Evolutionary conservation across 1,140 invertebrate genomes (phyloP), one percentile per base, ranked within the genome.

Genomic region (Drosophila bipectinata): DNA sequence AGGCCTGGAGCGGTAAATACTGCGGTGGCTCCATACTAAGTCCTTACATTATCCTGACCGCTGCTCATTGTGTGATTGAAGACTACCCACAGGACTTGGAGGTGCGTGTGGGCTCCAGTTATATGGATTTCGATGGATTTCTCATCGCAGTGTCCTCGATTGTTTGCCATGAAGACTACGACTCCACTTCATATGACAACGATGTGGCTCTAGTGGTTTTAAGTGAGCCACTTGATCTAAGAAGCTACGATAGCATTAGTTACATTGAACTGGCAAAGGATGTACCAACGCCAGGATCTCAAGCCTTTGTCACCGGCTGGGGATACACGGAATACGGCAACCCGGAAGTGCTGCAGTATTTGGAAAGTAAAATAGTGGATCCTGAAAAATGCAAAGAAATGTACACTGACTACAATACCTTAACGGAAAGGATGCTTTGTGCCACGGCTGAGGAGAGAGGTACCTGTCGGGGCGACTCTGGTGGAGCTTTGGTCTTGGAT

Each of bases 21-120:
- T 94, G 94, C 71, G 94, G 94, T 6, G 94, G 93, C 9, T 92
- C 93, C 12, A 92, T 94, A 53, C 91, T 94, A 32, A 90, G 77
- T 51, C 69, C 81, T 14, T 68, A 69, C 7, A 92, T 90, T 69
- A 89, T 94, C 51, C 53, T 94, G 26, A 93, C 93, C 10, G 94
- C 94, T 26, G 94, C 93, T 44, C 94, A 94, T 75, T 94, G 94
- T 60, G 30, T 54, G 4, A 47, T n/a, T 6, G 2, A 14, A 12
- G 18, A 52, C n/a, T 18, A n/a, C 30, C 18, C 37, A 8, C 15
- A 56, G 0, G 2, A 21, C 3, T 15, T 72, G 0, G 3, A 0
- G 1, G 49, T 72, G 14, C 69, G 69, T 18, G 15, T 52, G 30
- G 69, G 69, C 8, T 68, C 62, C 8, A 58, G 41, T 5, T 48